A percentile compares a stretch with the other conserved stretches of the same genome.
phyloP scores from a whole-genome alignment of 2,888 invertebrate species.

The Venustoraphidia nigricollis region DNA sequence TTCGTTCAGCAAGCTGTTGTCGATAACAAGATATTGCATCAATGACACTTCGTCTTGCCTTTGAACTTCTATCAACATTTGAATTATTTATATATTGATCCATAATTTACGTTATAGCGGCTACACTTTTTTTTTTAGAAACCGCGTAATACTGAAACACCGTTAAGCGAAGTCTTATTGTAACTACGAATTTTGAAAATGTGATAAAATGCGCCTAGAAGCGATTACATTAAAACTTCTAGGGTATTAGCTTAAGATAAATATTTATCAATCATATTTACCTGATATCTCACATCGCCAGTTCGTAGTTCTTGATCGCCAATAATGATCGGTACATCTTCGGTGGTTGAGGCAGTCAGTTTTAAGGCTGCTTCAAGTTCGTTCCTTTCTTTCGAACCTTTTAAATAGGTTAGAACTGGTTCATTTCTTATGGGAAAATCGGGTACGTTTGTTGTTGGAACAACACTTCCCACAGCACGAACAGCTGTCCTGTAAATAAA shows the following conservation, averaged over 20 bases:
- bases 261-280: slow-evolving; percentile 31
- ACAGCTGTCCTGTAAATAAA: slow-evolving; percentile 23
- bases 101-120: too few relatives aligned
- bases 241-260: background rate
- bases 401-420: slow-evolving; percentile 64
- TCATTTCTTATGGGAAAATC: slow-evolving; percentile 64
- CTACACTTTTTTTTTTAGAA: too few relatives aligned
- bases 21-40: too few relatives aligned
- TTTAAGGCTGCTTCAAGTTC: slow-evolving; percentile 55
- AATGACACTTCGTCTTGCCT: too few relatives aligned
- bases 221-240: too few relatives aligned
- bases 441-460: slow-evolving; percentile 38
- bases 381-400: slow-evolving; percentile 66
- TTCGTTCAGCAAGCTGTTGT: too few relatives aligned
- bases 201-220: too few relatives aligned
- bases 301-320: slow-evolving; percentile 77
- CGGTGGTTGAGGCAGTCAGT: slow-evolving; percentile 43
- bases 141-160: too few relatives aligned
- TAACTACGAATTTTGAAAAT: too few relatives aligned
- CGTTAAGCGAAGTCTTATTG: too few relatives aligned
- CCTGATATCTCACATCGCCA: slow-evolving; percentile 62
- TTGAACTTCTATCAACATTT: too few relatives aligned
- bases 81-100: too few relatives aligned
- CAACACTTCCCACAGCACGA: slow-evolving; percentile 44
- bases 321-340: slow-evolving; percentile 91